These are phyloP conservation scores for Nasua narica DNA, from an alignment of 2,797 vertebrate genomes.

Conservation along the genomic window DNA sequence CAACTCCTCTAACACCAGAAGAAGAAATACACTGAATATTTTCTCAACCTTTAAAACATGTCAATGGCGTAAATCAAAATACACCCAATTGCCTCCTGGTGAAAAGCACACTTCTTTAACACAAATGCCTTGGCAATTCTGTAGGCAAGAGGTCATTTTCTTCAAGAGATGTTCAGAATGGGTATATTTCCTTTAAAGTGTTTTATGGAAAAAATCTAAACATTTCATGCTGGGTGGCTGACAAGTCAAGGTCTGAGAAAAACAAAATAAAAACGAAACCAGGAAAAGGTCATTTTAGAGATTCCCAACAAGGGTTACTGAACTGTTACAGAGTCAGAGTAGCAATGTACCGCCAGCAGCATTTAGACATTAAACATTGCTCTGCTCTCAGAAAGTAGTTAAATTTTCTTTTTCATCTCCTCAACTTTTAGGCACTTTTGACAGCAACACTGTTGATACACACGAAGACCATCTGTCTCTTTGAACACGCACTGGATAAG, in stretches of 20 bases:
- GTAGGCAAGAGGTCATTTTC: constrained; percentile 66
- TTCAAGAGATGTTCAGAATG: constrained; percentile 57
- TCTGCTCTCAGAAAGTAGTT: neutral
- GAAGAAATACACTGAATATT: constrained; percentile 40
- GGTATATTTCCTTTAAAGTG: constrained; percentile 47
- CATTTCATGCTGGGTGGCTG: constrained; percentile 49
- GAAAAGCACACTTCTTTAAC: constrained; percentile 60
- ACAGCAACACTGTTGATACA: neutral
- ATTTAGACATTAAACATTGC: neutral
- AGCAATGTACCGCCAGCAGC: neutral
- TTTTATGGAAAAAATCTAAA: constrained; percentile 22
- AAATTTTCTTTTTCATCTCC: neutral
- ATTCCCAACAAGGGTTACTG: constrained; percentile 26
- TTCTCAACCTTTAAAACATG: constrained; percentile 68
- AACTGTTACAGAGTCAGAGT: constrained; percentile 18
- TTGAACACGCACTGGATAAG: neutral
- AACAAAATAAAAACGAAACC: constrained; percentile 59
- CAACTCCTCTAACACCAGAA: constrained; percentile 32
- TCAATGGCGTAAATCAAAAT: constrained; percentile 71
- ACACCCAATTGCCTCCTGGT: constrained; percentile 53
- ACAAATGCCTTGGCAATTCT: constrained; percentile 61
- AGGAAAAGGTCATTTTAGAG: constrained; percentile 64
- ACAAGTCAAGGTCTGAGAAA: constrained; percentile 54
- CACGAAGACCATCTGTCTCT: neutral
- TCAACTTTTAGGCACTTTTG: neutral